phyloP scores from a whole-genome alignment of 2,888 invertebrate species.

The Halictus quadricinctus region DNA sequence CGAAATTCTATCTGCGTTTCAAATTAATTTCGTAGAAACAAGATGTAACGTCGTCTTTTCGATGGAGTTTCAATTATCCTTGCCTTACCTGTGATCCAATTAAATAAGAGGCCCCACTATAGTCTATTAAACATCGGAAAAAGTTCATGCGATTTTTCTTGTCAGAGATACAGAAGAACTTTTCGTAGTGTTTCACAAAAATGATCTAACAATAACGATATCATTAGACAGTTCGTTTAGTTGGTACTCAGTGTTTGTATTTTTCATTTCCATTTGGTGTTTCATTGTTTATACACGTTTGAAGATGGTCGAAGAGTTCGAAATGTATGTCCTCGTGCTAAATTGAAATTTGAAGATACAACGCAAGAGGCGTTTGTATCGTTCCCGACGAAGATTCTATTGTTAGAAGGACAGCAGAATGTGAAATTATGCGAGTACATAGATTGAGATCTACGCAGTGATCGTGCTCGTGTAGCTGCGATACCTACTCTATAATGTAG shows the following conservation, averaged over 20 bases:
- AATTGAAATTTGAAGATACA: background rate
- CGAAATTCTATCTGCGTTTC: background rate
- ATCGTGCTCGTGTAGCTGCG: background rate
- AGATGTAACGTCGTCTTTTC: background rate
- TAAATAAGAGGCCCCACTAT: slow-evolving; percentile 26
- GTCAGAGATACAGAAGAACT: background rate
- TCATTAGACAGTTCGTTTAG: background rate
- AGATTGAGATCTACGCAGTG: background rate
- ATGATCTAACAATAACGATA: background rate
- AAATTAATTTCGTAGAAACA: background rate
- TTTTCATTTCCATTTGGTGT: background rate
- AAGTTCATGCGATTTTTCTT: background rate
- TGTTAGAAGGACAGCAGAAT: background rate
- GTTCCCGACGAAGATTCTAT: background rate
- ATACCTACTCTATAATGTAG: background rate
- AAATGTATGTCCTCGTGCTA: background rate
- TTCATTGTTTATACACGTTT: background rate
- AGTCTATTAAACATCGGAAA: background rate
- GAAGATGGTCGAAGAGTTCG: background rate
- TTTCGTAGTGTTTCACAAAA: background rate
- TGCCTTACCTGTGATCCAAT: slow-evolving; percentile 18
- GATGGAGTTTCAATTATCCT: background rate
- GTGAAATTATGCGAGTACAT: background rate
- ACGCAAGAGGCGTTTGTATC: background rate
- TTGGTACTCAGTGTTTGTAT: background rate